These are phyloP conservation scores for Serinus canaria DNA, from an alignment of 2,113 vertebrate species.

Conservation along the genomic window DNA sequence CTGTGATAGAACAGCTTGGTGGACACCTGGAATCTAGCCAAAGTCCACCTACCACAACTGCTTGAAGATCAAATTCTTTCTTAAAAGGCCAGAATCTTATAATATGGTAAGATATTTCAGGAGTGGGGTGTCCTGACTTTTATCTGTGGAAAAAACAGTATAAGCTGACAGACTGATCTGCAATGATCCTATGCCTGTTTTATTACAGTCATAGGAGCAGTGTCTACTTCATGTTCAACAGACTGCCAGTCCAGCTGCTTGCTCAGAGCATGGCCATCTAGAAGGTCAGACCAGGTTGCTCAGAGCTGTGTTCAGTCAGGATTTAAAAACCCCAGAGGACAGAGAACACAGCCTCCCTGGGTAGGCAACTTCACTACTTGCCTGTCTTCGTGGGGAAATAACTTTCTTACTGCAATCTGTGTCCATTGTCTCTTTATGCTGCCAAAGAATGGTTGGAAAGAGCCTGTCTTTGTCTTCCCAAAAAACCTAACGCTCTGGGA, in stretches of 20 bases:
- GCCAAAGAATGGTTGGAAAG: not conserved
- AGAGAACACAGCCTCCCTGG: not conserved
- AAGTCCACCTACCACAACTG: not conserved
- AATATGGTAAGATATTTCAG: not conserved
- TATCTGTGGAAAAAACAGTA: not conserved
- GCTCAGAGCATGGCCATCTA: rapidly evolving
- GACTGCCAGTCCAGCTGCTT: not conserved
- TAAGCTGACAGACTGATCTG: not conserved
- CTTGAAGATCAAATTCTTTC: not conserved
- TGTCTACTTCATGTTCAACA: not conserved
- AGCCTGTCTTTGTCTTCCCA: not conserved
- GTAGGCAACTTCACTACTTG: not conserved
- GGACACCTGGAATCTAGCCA: not conserved
- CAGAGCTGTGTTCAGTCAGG: not conserved
- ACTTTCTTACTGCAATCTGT: not conserved
- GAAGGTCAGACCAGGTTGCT: not conserved
- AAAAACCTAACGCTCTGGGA: not conserved
- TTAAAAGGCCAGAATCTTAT: not conserved
- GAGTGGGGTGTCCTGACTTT: not conserved
- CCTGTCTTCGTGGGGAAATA: not conserved
- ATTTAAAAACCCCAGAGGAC: not conserved
- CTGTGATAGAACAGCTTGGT: not conserved
- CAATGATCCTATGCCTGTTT: not conserved
- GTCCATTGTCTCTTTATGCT: not conserved
- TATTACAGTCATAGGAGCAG: not conserved